These are phyloP conservation scores for Pan paniscus DNA, from an alignment of 2,113 vertebrate species.

Conservation along the genomic window DNA sequence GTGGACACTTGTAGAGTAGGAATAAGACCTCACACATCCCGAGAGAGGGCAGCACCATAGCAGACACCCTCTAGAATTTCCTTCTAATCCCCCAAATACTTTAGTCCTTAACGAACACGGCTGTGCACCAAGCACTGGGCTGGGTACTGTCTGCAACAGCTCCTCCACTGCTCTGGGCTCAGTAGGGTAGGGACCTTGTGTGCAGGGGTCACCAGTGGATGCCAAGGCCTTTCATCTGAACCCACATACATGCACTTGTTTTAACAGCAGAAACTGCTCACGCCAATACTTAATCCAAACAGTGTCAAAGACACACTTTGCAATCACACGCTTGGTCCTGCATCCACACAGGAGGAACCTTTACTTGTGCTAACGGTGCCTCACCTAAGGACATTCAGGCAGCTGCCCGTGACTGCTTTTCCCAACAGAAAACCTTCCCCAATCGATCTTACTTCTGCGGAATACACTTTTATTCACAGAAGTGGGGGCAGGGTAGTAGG, in stretches of 20 bases:
- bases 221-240: not conserved
- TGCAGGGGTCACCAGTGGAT: rapidly evolving
- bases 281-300: too few species aligned
- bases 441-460: not conserved
- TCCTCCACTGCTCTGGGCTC: not conserved
- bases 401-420: not conserved
- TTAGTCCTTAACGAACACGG: too few species aligned
- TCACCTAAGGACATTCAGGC: rapidly evolving
- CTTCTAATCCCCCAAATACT: too few species aligned
- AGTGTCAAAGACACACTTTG: rapidly evolving
- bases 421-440: not conserved
- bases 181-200: too few species aligned
- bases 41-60: not conserved
- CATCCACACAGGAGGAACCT: rapidly evolving
- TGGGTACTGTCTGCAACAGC: not conserved
- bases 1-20: not conserved
- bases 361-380: rapidly evolving
- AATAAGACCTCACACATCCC: not conserved
- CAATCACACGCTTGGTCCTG: rapidly evolving
- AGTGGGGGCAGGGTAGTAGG: not conserved
- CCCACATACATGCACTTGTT: too few species aligned
- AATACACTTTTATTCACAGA: not conserved
- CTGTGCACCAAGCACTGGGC: not conserved
- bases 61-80: not conserved
- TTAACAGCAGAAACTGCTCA: not conserved